Conservation (phyloP, 2,797 vertebrate species). For the Ptychadena robeensis region DNA sequence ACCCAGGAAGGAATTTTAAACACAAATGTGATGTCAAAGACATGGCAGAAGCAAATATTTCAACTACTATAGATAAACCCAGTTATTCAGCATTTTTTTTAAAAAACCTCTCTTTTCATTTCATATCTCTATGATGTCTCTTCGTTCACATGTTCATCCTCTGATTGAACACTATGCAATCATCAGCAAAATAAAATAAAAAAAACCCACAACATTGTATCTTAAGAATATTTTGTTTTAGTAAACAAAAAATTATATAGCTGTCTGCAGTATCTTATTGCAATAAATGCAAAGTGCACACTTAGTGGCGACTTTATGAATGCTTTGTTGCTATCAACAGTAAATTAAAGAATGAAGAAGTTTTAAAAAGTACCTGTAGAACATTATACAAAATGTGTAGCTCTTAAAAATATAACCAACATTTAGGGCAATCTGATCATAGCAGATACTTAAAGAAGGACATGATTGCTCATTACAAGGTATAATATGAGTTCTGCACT, state of each 20-base stretch:
- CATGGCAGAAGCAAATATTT: background rate
- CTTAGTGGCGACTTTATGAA: background rate
- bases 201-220: background rate
- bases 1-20: slow-evolving; percentile 62
- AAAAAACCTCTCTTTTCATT: background rate
- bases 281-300: background rate
- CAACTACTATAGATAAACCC: background rate
- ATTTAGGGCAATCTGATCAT: too few relatives aligned
- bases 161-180: background rate
- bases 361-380: too few relatives aligned
- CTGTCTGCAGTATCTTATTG: too few relatives aligned
- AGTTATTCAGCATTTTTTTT: background rate
- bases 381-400: too few relatives aligned
- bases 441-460: too few relatives aligned
- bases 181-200: background rate
- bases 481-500: too few relatives aligned
- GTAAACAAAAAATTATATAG: too few relatives aligned
- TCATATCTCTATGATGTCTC: background rate
- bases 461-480: too few relatives aligned
- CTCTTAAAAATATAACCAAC: too few relatives aligned
- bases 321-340: too few relatives aligned
- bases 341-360: too few relatives aligned
- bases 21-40: slow-evolving; percentile 21
- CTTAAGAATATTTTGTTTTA: background rate
- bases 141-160: background rate